Base-by-base conservation (phyloP, 2,797 vertebrate genomes). In the Argyrosomus regius region DNA sequence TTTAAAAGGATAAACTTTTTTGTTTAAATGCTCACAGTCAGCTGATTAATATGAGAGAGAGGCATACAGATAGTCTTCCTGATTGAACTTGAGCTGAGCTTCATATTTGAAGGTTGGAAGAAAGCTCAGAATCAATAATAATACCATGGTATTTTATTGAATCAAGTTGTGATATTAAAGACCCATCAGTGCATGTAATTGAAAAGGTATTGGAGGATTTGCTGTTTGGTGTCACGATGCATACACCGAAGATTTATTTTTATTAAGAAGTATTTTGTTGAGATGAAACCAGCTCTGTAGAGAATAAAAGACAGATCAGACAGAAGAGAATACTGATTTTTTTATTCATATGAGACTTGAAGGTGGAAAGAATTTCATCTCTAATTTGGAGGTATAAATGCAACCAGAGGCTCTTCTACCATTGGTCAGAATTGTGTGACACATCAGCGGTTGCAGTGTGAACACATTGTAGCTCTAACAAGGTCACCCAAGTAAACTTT, bases 41-140 rank as follows among this genome's bases (percentile, higher is more conserved):
- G 35, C 35, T 39, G 35, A 9, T 39, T 39, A 39, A 39, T 8
- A 39, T 9, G 8, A 39, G 35, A 39, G 35, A 35, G 35, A 35
- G 35, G 35, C 35, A 7, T 35, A 35, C 35, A 35, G 35, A 39
- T 9, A 9, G 8, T 39, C 35, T 39, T 39, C 35, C 35, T 39
- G 35, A 39, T 39, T 39, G 35, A 39, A 39, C 35, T 39, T 39
- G 35, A 39, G 35, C 35, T 39, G 35, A 39, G 43, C 52, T 24
- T 35, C 45, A 48, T 20, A 20, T 57, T 17, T 71, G 11, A 17
- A 28, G 53, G 6, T 56, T 17, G 3, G 14, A 53, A 41, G 8
- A 67, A 46, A 13, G 4, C 31, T 41, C n/a, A 66, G 17, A 39
- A 67, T 53, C 50, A 67, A 68, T 70, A 46, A 64, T 13, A 20